phyloP scores from a whole-genome alignment of 2,888 invertebrate genomes.

The Cryptophagus acutangulus region DNA sequence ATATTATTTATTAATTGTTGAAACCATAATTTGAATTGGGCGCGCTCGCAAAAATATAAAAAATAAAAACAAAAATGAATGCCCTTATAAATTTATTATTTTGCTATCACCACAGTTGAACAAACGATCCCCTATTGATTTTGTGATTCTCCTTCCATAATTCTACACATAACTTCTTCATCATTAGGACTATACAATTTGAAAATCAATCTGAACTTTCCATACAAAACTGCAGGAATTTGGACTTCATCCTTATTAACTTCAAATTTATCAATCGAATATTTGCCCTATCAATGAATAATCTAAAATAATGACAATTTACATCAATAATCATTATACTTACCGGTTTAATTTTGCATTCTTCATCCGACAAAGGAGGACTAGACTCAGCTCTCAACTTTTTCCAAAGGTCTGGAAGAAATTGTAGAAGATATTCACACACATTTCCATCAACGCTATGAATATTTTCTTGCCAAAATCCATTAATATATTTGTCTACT shows the following conservation, averaged over 20 bases:
- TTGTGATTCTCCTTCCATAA: constrained; percentile 1
- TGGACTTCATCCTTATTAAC: constrained; percentile 5
- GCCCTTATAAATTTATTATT: too few species aligned
- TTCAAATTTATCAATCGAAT: constrained; percentile 7
- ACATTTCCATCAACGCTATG: constrained; percentile 1
- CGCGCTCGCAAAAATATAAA: too few species aligned
- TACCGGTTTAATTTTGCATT: constrained; percentile 2
- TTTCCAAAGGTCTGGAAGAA: constrained; percentile 1
- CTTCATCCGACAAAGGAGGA: constrained; percentile 4
- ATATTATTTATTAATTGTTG: too few species aligned
- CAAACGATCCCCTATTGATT: too few species aligned
- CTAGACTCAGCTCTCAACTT: background rate
- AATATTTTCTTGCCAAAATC: background rate
- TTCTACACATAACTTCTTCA: constrained; percentile 1
- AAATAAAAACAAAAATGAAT: too few species aligned
- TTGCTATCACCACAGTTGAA: too few species aligned
- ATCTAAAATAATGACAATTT: too few species aligned
- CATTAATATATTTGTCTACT: constrained; percentile 2
- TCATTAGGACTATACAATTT: constrained; percentile 4
- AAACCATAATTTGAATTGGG: too few species aligned
- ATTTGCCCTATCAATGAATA: too few species aligned
- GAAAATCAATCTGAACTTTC: constrained; percentile 4
- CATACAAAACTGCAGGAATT: background rate
- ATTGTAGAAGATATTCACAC: background rate
- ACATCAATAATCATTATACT: too few species aligned